Evolutionary conservation across 2,113 vertebrate genomes (phyloP).

Genomic region (Lamprologus callipterus): DNA sequence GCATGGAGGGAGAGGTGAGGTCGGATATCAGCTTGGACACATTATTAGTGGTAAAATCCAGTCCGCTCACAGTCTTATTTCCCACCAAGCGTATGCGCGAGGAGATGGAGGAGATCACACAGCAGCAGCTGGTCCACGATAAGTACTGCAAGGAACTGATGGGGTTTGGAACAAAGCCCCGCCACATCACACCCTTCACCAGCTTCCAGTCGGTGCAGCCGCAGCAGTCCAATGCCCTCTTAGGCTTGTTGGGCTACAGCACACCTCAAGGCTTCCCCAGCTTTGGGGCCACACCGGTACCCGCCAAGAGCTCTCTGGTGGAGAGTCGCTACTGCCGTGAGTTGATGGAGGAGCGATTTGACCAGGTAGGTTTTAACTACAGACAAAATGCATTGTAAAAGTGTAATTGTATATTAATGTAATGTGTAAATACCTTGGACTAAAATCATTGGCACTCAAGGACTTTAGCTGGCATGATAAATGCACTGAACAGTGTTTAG

Average conservation of each 20-base stretch:
- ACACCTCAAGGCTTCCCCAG: slow-evolving; percentile 88
- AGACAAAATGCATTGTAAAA: background rate
- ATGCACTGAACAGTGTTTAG: background rate
- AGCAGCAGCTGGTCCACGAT: slow-evolving; percentile 96
- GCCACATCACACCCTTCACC: slow-evolving; percentile 95
- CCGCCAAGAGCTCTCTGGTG: slow-evolving; percentile 85
- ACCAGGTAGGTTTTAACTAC: slow-evolving; percentile 74
- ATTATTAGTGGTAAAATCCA: background rate
- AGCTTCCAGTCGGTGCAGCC: slow-evolving; percentile 96
- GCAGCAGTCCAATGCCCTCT: slow-evolving; percentile 89
- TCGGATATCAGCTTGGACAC: background rate
- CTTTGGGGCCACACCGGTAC: slow-evolving; percentile 82
- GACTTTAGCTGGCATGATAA: background rate
- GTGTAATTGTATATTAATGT: background rate
- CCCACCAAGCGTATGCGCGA: slow-evolving; percentile 88
- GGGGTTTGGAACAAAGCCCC: slow-evolving; percentile 92
- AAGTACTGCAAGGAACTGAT: slow-evolving; percentile 97
- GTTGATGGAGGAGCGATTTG: slow-evolving; percentile 95
- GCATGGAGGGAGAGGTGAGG: slow-evolving; percentile 98
- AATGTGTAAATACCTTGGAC: background rate
- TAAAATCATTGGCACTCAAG: background rate
- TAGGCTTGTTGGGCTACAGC: slow-evolving; percentile 90
- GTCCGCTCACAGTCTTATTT: background rate
- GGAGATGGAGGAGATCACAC: slow-evolving; percentile 98
- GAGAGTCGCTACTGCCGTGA: slow-evolving; percentile 97